Base-by-base conservation (phyloP, 1,140 invertebrate species). In the Hylaeus anthracinus region DNA sequence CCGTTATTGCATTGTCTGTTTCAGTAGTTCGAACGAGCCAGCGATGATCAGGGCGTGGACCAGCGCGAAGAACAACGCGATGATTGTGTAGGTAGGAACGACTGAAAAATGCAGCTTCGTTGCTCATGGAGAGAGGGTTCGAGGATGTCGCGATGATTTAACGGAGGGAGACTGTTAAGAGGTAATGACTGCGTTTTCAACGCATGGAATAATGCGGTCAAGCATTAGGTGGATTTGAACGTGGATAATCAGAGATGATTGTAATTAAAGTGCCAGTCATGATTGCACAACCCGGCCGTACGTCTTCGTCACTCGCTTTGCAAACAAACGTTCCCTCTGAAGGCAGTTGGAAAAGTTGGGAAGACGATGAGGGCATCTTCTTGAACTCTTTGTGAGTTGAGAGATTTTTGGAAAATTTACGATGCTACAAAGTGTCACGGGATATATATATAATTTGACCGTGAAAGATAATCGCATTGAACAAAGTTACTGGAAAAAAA, bases 171-270 rank as follows among this genome's bases (percentile, higher is more conserved):
- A 43, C 14, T 48, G 43, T 64, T 51, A 78, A 78, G 67, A 53
- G 37, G 45, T 72, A 78, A 78, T 55, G 67, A 72, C 58, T 45
- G 66, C 15, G 74, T 51, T 67, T 9, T 66, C 43, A 45, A 43
- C 65, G 66, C 37, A 26, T 55, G n/a, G 45, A 72, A 78, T 78
- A 78, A 78, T 72, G 76, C 76, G 67, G 67, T n/a, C 67, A 60
- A 3, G 58, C 67, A 58, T 58, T 39, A 43, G 9, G 51, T 41
- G 37, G 43, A 71, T 61, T 71, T 61, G 15, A 61, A 41, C 48
- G 58, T 15, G 53, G 6, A 39, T 14, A 58, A 76, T 43, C 41
- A 48, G 41, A 58, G 51, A 67, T 67, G 64, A 76, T 66, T 74
- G 64, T 58, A 67, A 76, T 76, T 76, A 67, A 67, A 56, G 39